A percentile compares a stretch with the other conserved stretches of the same genome.
Evolutionary conservation across 2,113 vertebrate genomes (phyloP).

Genomic region (Lota lota): DNA sequence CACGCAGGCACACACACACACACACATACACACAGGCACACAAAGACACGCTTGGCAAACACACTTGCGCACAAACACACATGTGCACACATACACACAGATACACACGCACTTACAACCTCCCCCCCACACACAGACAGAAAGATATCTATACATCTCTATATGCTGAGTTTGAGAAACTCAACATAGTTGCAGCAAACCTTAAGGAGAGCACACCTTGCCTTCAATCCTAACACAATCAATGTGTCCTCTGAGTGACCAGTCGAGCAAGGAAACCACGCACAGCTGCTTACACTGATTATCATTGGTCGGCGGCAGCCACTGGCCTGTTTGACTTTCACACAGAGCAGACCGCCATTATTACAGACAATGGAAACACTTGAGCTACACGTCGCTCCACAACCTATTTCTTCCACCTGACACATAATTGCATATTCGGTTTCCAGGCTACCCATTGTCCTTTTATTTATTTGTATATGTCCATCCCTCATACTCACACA

Average conservation of each 20-base stretch:
- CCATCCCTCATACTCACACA: not conserved
- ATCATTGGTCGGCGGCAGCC: not conserved
- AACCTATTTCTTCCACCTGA: slow-evolving; percentile 1
- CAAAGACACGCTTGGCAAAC: not conserved
- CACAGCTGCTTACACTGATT: not conserved
- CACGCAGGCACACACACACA: not conserved
- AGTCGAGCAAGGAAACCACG: slow-evolving; percentile 3
- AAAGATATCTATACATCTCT: slow-evolving; percentile 30
- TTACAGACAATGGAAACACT: slow-evolving; percentile 2
- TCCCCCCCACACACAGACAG: not conserved
- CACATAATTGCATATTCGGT: not conserved
- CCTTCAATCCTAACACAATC: slow-evolving; percentile 1
- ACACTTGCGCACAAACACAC: not conserved
- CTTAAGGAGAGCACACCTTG: slow-evolving; percentile 13
- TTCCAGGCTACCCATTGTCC: not conserved
- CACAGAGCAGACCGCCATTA: not conserved
- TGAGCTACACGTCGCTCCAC: not conserved
- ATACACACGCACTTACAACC: not conserved
- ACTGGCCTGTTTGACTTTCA: not conserved
- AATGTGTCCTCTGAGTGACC: slow-evolving; percentile 11
- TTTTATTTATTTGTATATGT: too few relatives aligned
- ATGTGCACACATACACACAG: not conserved
- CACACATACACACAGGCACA: not conserved
- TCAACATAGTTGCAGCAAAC: not conserved
- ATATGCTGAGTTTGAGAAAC: slow-evolving; percentile 6